phyloP scores from a whole-genome alignment of 2,113 vertebrate genomes.

The Fulica atra region DNA sequence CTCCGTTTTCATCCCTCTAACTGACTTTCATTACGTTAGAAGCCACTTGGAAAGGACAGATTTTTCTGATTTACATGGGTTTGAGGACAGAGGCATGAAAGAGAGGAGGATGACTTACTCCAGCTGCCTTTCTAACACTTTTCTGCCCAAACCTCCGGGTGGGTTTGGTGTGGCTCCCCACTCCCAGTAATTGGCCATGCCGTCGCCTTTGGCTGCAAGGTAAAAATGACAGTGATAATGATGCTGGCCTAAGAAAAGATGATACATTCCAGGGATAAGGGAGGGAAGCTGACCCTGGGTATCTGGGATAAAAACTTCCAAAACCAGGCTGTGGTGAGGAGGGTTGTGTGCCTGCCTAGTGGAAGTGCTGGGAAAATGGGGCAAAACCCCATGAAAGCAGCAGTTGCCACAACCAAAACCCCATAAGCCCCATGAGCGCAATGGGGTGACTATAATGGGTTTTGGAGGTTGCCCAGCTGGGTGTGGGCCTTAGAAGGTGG shows the following conservation, averaged over 20 bases:
- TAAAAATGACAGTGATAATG: background rate
- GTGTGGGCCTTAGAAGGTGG: background rate
- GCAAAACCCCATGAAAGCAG: background rate
- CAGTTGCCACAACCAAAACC: background rate
- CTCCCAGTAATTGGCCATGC: accelerated
- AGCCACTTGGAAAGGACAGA: background rate
- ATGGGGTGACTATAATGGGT: background rate
- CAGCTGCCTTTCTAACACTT: background rate
- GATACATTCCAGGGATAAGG: background rate
- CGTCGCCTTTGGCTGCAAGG: background rate
- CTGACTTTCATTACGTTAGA: slow-evolving; percentile 54
- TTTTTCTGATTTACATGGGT: slow-evolving; percentile 1
- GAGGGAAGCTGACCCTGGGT: background rate
- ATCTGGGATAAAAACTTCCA: background rate
- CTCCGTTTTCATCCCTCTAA: slow-evolving; percentile 36
- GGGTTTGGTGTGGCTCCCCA: background rate
- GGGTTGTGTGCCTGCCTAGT: background rate
- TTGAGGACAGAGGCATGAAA: background rate
- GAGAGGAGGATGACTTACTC: background rate
- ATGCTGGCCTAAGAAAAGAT: background rate
- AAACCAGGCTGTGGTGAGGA: background rate
- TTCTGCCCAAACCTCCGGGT: background rate
- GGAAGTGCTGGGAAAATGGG: background rate
- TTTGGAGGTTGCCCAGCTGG: background rate
- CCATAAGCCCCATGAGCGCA: background rate